Percentiles rank a stretch among this genome's conserved stretches.
phyloP scores from a whole-genome alignment of 2,888 invertebrate genomes.

The Euspilapteryx auroguttella region DNA sequence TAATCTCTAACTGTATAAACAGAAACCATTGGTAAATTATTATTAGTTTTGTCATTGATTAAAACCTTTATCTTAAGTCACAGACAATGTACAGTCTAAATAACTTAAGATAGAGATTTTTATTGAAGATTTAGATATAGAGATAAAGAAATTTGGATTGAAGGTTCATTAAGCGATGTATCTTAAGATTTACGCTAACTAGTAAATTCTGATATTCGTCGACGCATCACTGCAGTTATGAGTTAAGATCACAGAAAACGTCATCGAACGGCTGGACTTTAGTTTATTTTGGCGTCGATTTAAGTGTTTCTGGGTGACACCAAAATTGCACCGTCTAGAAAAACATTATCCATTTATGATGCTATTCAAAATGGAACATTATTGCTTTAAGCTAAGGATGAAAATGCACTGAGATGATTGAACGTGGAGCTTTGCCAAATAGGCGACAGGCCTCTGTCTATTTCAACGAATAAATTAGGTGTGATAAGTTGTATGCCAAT shows the following conservation, averaged over 20 bases:
- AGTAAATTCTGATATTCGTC: too few species aligned
- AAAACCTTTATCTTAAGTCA: too few species aligned
- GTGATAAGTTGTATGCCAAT: slow-evolving; percentile 60
- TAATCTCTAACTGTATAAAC: too few species aligned
- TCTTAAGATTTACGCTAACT: too few species aligned
- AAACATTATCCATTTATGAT: slow-evolving; percentile 11
- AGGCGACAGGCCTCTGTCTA: slow-evolving; percentile 46
- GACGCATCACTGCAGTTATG: too few species aligned
- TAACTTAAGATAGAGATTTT: too few species aligned
- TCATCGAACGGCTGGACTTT: slow-evolving; percentile 21
- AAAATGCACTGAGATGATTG: slow-evolving; percentile 10
- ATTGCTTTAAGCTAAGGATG: slow-evolving; percentile 7
- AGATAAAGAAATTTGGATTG: too few species aligned
- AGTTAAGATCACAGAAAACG: slow-evolving; percentile 33
- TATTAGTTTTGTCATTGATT: too few species aligned
- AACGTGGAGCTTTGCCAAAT: slow-evolving; percentile 45
- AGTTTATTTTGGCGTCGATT: slow-evolving; percentile 52
- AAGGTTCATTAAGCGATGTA: too few species aligned
- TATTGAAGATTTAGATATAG: too few species aligned
- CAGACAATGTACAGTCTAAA: too few species aligned
- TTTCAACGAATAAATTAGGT: slow-evolving; percentile 55
- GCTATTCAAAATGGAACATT: slow-evolving; percentile 13
- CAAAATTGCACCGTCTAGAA: slow-evolving; percentile 22
- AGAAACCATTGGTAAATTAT: too few species aligned
- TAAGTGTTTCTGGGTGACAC: slow-evolving; percentile 35